Conservation (phyloP, 2,113 vertebrate species). For the Leiothrix lutea region DNA sequence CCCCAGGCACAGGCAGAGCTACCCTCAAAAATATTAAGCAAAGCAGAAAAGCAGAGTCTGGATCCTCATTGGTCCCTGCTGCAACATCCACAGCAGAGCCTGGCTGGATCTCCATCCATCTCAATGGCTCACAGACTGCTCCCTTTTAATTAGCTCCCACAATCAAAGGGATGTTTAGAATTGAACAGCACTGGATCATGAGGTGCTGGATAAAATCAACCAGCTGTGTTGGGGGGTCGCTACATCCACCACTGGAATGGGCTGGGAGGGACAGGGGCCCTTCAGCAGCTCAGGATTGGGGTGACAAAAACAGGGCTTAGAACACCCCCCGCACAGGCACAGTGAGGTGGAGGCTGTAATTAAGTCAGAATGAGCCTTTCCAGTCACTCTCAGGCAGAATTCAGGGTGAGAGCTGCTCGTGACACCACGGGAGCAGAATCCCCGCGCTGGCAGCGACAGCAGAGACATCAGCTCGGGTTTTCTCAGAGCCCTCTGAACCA, state of each 20-base stretch:
- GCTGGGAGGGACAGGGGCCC: neutral
- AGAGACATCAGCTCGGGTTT: neutral
- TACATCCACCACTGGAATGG: neutral
- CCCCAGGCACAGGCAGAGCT: neutral
- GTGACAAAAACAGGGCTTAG: rapidly evolving
- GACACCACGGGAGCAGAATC: neutral
- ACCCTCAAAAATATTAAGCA: neutral
- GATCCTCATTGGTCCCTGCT: neutral
- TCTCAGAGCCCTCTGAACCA: conserved; percentile 12
- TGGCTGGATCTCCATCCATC: neutral
- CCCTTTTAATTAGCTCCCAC: conserved; percentile 21
- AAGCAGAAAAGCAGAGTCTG: neutral
- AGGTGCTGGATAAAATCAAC: neutral
- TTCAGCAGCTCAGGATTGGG: neutral
- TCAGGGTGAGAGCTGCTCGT: neutral
- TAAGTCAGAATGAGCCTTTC: neutral
- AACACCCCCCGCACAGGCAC: too few species aligned
- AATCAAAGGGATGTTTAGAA: neutral
- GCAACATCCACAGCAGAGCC: neutral
- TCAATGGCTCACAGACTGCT: neutral
- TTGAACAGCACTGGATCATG: neutral
- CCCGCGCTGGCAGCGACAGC: neutral
- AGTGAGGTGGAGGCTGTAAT: neutral
- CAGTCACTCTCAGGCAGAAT: neutral
- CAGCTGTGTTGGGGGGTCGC: neutral